phyloP scores from a whole-genome alignment of 2,113 vertebrate genomes.

The Ailurus styani region DNA sequence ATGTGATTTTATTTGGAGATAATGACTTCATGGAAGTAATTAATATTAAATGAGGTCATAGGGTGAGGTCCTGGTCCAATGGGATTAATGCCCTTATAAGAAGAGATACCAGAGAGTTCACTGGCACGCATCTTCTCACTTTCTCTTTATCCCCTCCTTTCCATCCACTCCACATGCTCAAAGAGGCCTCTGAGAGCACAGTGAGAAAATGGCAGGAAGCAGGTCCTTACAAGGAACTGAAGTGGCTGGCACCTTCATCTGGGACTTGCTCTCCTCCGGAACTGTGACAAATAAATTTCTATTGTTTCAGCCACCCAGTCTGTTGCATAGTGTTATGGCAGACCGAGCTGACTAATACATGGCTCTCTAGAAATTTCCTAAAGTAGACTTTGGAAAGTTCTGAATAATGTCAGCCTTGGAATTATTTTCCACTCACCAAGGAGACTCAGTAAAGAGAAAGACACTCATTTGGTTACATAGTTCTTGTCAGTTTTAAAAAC shows the following conservation, averaged over 20 bases:
- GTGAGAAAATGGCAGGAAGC: neutral
- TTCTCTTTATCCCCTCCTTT: neutral
- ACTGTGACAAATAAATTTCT: neutral
- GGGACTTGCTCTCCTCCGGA: neutral
- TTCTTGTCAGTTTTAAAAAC: neutral
- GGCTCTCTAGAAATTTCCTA: neutral
- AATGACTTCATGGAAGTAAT: neutral
- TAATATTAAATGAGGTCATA: neutral
- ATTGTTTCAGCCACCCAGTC: neutral
- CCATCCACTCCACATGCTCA: rapidly evolving
- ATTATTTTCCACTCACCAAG: neutral
- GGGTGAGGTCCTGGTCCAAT: neutral
- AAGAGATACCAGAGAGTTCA: neutral
- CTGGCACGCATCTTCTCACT: neutral
- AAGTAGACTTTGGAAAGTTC: neutral
- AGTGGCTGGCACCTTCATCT: neutral
- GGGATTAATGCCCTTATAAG: neutral
- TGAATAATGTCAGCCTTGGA: neutral
- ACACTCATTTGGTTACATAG: neutral
- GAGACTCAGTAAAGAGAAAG: neutral
- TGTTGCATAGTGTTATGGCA: neutral
- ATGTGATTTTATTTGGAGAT: neutral
- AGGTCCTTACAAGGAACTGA: neutral
- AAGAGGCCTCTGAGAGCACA: neutral
- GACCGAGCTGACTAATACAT: neutral